Evolutionary conservation across 1,140 invertebrate species (phyloP).

Genomic region (Philaenus spumarius): DNA sequence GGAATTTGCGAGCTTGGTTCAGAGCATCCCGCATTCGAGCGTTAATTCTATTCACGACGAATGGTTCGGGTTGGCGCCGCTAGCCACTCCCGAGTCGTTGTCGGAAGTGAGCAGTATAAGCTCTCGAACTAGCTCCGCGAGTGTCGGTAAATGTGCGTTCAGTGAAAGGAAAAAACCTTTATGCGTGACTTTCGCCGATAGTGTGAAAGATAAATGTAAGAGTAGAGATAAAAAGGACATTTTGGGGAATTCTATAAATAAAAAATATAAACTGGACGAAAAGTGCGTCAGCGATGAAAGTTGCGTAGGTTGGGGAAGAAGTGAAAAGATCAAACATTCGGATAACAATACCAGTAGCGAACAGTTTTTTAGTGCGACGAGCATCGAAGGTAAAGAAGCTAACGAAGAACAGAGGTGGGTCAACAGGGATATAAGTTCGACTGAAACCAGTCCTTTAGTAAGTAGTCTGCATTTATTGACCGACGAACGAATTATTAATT

Average conservation of each 20-base stretch:
- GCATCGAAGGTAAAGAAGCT: neutral
- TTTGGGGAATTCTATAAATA: no score
- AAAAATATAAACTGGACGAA: no score
- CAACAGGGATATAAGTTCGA: conserved; percentile 8
- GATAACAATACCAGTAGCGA: conserved; percentile 6
- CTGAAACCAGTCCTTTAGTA: conserved; percentile 23
- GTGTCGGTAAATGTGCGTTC: neutral
- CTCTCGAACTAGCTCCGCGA: conserved; percentile 31
- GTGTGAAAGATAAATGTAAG: no score
- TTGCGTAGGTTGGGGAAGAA: no score
- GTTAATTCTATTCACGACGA: conserved; percentile 52
- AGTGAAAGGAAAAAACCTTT: conserved; percentile 3
- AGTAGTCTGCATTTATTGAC: conserved; percentile 27
- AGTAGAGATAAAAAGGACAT: no score
- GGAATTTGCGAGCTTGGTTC: conserved; percentile 33
- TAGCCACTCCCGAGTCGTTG: conserved; percentile 78
- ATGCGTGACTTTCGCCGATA: conserved; percentile 7
- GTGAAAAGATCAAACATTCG: no score
- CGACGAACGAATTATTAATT: conserved; percentile 23
- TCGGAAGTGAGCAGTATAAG: conserved; percentile 68
- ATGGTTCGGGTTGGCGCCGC: conserved; percentile 62
- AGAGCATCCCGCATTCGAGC: conserved; percentile 11
- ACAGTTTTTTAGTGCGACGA: conserved; percentile 17
- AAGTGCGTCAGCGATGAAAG: no score
- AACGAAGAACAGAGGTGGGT: neutral